Evolutionary conservation across 2,797 vertebrate species (phyloP).

Genomic region (Thunnus albacares): DNA sequence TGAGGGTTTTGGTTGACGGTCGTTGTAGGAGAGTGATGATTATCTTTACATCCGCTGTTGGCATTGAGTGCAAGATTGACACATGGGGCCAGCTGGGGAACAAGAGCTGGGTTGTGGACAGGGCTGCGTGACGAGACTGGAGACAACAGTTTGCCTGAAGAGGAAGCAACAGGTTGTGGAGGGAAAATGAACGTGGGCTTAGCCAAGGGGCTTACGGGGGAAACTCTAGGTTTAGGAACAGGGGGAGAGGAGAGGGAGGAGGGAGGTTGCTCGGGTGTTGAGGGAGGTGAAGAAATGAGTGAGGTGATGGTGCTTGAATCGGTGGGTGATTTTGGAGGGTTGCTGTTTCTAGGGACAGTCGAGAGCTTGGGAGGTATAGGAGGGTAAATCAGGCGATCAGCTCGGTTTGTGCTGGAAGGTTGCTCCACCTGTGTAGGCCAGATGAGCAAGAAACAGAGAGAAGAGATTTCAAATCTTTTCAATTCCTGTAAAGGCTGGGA

Average conservation of each 20-base stretch:
- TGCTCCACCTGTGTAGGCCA: constrained; percentile 75
- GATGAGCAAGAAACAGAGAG: background rate
- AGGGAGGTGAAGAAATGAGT: background rate
- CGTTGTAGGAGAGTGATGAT: background rate
- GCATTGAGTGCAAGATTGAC: background rate
- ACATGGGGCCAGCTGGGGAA: background rate
- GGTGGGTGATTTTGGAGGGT: background rate
- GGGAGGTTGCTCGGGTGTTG: constrained; percentile 7
- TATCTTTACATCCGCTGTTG: background rate
- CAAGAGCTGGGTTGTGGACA: constrained; percentile 13
- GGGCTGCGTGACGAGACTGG: constrained; percentile 31
- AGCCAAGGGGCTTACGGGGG: constrained; percentile 10
- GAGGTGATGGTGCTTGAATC: constrained; percentile 4
- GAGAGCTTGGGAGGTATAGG: constrained; percentile 59
- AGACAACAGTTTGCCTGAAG: constrained; percentile 4
- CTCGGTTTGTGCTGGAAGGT: constrained; percentile 60
- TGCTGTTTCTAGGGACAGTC: background rate
- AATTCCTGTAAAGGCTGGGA: background rate
- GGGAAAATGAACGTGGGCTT: constrained; percentile 56
- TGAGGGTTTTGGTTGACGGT: background rate
- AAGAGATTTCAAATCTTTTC: background rate
- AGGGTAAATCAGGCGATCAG: constrained; percentile 89
- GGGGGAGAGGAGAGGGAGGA: background rate
- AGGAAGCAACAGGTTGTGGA: background rate
- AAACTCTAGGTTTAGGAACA: constrained; percentile 13